phyloP scores from a whole-genome alignment of 2,113 vertebrate genomes.

The Entomyzon cyanotis region DNA sequence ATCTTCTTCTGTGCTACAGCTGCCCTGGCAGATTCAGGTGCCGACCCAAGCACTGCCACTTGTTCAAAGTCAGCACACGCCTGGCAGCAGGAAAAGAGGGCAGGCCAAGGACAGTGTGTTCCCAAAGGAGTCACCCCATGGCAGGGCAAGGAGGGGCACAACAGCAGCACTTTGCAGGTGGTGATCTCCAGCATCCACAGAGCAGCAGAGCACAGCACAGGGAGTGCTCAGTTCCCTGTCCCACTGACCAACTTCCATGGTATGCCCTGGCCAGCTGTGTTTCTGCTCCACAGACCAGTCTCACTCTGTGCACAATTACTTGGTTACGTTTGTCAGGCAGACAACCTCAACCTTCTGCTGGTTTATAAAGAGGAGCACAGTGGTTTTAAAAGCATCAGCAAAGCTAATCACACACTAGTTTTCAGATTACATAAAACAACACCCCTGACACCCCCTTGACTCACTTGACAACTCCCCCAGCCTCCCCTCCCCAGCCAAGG shows the following conservation, averaged over 20 bases:
- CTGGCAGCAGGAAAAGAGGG: background rate
- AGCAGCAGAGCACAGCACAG: background rate
- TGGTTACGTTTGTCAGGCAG: rapidly evolving
- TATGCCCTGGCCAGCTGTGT: background rate
- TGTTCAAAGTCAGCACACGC: rapidly evolving
- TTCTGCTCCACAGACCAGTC: background rate
- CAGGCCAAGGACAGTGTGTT: background rate
- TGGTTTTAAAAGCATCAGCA: background rate
- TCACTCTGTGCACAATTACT: rapidly evolving
- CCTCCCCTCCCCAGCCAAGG: background rate
- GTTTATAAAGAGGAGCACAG: background rate
- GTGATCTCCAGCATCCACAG: rapidly evolving
- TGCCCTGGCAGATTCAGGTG: background rate
- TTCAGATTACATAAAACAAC: rapidly evolving
- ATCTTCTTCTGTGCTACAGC: background rate
- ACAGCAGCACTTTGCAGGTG: background rate
- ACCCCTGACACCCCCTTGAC: background rate
- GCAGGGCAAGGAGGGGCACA: rapidly evolving
- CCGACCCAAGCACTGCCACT: background rate
- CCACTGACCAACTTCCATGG: background rate
- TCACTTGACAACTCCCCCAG: background rate
- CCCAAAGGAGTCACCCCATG: background rate
- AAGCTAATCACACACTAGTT: background rate
- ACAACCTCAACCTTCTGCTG: background rate
- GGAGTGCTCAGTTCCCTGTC: background rate